Conservation (phyloP, 1,140 invertebrate species). For the Procambarus virginalis region DNA sequence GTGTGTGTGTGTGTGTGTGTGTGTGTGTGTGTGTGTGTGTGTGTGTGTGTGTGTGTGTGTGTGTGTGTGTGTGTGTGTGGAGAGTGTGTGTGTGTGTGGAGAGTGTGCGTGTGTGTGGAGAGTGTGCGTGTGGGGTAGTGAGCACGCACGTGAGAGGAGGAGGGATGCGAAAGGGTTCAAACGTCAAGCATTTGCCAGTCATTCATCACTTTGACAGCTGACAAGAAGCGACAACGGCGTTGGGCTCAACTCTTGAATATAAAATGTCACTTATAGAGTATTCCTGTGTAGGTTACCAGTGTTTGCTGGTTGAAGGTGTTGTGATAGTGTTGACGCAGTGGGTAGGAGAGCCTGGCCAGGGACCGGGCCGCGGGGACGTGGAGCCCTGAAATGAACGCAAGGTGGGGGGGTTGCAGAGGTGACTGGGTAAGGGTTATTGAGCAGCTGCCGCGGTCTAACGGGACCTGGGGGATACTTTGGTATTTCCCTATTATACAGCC, state of each 20-base stretch:
- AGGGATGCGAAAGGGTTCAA: no score
- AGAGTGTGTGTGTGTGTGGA: no score
- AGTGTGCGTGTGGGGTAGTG: background rate
- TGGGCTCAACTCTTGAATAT: background rate
- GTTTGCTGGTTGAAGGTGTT: background rate
- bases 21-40: no score
- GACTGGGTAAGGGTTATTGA: background rate
- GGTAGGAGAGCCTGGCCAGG: no score
- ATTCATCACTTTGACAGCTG: no score
- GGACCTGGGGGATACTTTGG: background rate
- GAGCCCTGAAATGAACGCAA: no score
- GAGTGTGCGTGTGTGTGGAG: background rate
- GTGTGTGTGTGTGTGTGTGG: no score
- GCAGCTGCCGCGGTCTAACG: background rate
- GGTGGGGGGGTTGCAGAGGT: background rate
- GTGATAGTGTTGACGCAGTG: background rate
- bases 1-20: no score
- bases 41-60: no score
- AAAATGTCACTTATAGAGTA: background rate
- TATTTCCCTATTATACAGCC: constrained; percentile 6
- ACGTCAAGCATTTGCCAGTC: no score
- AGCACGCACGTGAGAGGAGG: background rate
- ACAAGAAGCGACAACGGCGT: background rate
- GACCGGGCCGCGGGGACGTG: no score
- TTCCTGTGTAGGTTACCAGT: background rate